These are phyloP conservation scores for Drosophila busckii DNA, from an alignment of 1,140 invertebrate species.

Conservation along the genomic window DNA sequence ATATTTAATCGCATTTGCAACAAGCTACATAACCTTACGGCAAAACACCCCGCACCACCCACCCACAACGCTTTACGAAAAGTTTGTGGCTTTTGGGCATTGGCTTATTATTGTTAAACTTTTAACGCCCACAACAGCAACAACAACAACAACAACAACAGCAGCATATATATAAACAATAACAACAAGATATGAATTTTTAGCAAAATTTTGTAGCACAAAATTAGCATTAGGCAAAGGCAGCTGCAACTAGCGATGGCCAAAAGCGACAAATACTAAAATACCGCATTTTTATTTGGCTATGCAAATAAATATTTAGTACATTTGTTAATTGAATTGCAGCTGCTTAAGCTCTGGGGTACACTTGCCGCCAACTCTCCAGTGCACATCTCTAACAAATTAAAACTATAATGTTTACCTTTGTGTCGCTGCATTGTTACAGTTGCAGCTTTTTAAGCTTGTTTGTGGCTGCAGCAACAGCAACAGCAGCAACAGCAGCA, in stretches of 20 bases:
- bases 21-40: too few relatives aligned
- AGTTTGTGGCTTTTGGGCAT: slow-evolving; percentile 61
- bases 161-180: neutral
- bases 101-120: slow-evolving; percentile 76
- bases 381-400: too few relatives aligned
- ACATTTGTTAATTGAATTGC: slow-evolving; percentile 15
- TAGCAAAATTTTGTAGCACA: slow-evolving; percentile 51
- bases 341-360: too few relatives aligned
- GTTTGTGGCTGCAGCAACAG: slow-evolving; percentile 48
- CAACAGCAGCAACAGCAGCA: too few relatives aligned
- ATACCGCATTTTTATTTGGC: neutral
- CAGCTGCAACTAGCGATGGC: slow-evolving; percentile 43
- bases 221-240: slow-evolving; percentile 47
- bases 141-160: slow-evolving; percentile 25
- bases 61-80: too few relatives aligned
- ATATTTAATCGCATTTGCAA: slow-evolving; percentile 72
- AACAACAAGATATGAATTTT: slow-evolving; percentile 43
- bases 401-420: too few relatives aligned
- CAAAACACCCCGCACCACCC: too few relatives aligned
- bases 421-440: slow-evolving; percentile 8
- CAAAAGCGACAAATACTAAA: neutral
- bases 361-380: too few relatives aligned
- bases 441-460: slow-evolving; percentile 46
- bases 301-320: neutral
- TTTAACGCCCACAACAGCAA: slow-evolving; percentile 56